Evolutionary conservation across 2,888 invertebrate species (phyloP), one percentile per base, ranked within the genome.

Genomic region (Brenthis daphne): DNA sequence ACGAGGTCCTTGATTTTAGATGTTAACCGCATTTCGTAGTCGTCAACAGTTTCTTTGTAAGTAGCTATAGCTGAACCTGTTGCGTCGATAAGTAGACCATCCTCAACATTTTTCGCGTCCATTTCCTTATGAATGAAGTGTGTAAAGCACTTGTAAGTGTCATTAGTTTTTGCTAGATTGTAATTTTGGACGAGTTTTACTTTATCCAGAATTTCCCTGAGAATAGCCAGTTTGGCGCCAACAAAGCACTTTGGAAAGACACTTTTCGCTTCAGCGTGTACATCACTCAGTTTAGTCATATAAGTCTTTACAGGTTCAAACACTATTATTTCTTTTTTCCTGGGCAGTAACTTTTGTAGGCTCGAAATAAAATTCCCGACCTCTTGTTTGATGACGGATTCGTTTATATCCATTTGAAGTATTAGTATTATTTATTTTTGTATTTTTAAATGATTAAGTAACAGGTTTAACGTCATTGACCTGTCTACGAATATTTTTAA

Each of bases 221-320:
- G 74, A 33, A 92, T 79, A 11, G 86, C 77, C 16, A 92, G 79
- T 75, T 84, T 89, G 24, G 92, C 86, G 47, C 92, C 92, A 65
- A 87, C 81, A 73, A 92, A 92, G 74, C 92, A 92, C 75, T 81
- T 81, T 12, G 92, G 92, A 68, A 92, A 92, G 11, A 90, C 88
- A 71, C 75, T 85, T 71, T 92, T 92, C 2, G 92, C 88, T 73
- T 92, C 92, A 24, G 81, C 75, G 72, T 92, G 92, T 33, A 92
- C 78, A 77, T 90, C 87, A 76, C 83, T 81, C 24, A 92, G 82
- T 60, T 84, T 82, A 67, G 81, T 83, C 75, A 86, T 73, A 74
- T 79, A 84, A 2, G 75, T 68, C 71, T 80, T 84, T 51, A 78
- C 78, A 51, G 85, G 82, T 69, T 82, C 81, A 29, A 88, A 66